A percentile compares a stretch with the other conserved stretches of the same genome.
phyloP scores from a whole-genome alignment of 2,888 invertebrate genomes.

The Pasiphila rectangulata region DNA sequence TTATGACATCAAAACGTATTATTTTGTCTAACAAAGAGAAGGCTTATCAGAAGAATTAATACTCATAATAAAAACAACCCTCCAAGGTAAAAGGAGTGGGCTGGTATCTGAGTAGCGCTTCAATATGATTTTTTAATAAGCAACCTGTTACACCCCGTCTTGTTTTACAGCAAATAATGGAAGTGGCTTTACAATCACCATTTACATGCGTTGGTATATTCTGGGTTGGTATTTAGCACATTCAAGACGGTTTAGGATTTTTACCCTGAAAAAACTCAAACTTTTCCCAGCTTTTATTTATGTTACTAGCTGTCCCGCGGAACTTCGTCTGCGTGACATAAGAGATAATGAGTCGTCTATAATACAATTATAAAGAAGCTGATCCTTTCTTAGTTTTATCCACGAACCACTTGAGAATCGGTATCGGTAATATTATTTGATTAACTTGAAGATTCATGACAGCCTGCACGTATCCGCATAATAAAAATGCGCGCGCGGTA shows the following conservation, averaged over 20 bases:
- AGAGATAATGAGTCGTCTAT: no score
- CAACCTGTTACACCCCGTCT: constrained; percentile 30
- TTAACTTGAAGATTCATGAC: no score
- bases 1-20: constrained; percentile 55
- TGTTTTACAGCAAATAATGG: constrained; percentile 27
- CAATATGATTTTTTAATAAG: constrained; percentile 36
- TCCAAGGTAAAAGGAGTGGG: constrained; percentile 36
- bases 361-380: no score
- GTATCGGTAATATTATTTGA: no score
- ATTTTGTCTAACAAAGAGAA: constrained; percentile 52
- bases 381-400: no score
- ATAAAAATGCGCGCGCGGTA: no score
- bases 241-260: background rate
- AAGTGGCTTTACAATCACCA: constrained; percentile 18
- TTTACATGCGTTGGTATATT: constrained; percentile 4
- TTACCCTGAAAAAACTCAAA: background rate
- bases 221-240: background rate
- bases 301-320: background rate
- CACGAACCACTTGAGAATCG: no score
- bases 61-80: constrained; percentile 46
- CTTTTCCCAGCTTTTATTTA: background rate
- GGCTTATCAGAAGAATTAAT: constrained; percentile 56
- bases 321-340: no score
- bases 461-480: no score
- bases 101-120: constrained; percentile 32